These are phyloP conservation scores for Polydrusus tereticollis DNA, from an alignment of 2,888 invertebrate genomes.

Conservation along the genomic window DNA sequence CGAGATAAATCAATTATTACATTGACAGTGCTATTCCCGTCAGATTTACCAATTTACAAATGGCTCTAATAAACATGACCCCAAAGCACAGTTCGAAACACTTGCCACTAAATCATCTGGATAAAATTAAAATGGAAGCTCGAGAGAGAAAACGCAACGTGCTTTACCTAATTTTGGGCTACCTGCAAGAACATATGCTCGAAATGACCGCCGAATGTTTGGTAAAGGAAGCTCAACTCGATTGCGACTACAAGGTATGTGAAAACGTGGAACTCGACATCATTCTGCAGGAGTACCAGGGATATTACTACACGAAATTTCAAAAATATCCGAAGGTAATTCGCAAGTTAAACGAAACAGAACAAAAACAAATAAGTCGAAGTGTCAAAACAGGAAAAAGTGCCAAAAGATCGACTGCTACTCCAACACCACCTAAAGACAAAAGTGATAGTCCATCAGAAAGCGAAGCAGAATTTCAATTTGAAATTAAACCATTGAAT, in stretches of 20 bases:
- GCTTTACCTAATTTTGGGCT: conserved; percentile 76
- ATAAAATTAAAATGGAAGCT: conserved; percentile 60
- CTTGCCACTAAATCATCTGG: conserved; percentile 51
- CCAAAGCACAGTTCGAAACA: conserved; percentile 38
- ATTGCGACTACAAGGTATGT: conserved; percentile 80
- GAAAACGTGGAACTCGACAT: conserved; percentile 93
- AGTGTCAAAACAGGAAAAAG: conserved; percentile 17
- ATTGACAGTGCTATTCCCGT: not conserved
- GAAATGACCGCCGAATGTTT: conserved; percentile 76
- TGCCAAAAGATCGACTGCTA: conserved; percentile 7
- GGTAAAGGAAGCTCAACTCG: conserved; percentile 79
- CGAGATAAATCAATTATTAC: conserved; percentile 10
- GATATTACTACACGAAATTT: conserved; percentile 87
- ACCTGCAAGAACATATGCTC: conserved; percentile 77
- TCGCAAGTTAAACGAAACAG: conserved; percentile 66
- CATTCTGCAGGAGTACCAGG: conserved; percentile 89
- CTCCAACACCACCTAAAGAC: conserved; percentile 17
- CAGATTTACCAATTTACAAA: conserved; percentile 12
- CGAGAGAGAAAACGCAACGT: conserved; percentile 68
- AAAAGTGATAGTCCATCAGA: conserved; percentile 44
- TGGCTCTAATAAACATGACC: conserved; percentile 39
- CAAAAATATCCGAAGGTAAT: conserved; percentile 88
- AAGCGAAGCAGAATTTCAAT: conserved; percentile 55
- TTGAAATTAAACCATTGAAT: conserved; percentile 55
- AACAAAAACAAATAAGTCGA: conserved; percentile 26